Evolutionary conservation across 2,888 invertebrate species (phyloP), one percentile per base, ranked within the genome.

Genomic region (Gryllus longicercus): DNA sequence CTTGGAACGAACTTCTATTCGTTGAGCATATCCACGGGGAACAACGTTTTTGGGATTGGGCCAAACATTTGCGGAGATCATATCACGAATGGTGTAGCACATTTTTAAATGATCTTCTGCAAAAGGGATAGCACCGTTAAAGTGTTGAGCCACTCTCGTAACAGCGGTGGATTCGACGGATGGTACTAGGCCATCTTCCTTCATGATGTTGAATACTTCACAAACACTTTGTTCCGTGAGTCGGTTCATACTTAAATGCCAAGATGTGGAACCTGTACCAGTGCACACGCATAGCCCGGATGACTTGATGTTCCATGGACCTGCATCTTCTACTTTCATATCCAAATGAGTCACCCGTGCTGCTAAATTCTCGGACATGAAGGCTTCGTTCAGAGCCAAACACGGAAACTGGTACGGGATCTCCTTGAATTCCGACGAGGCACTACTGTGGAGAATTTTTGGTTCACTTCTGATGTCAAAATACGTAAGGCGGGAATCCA

Each of bases 191-290:
- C 63, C 63, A 8, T 63, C 63, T n/a, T 63, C 63, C 63, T 14
- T 63, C 63, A 63, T 63, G 14, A 63, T 63, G 8, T 63, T 63
- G 11, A 63, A 18, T 14, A 63, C n/a, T 4, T 63, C 63, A n/a
- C n/a, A 8, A n/a, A 63, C 14, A 14, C 16, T 63, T 14, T 63
- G 63, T 14, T 63, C 63, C 0, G 94, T 92, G 51, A 97, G 88
- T 85, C 95, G 93, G 87, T 96, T 97, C 85, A 97, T 97, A 85
- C 95, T 97, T 85, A 96, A 95, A 85, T 96, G 95, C 99, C 99
- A 99, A 0, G 98, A 97, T 0, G 98, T 98, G 25, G 98, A 98
- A 0, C 99, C 99, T 0, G 99, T 99, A 50, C 99, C 99, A 0
- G 99, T 99, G 83, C 95, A 95, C 11, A 98, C 93, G 82, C 98